phyloP scores from a whole-genome alignment of 2,888 invertebrate genomes.

The Isoperla grammatica region DNA sequence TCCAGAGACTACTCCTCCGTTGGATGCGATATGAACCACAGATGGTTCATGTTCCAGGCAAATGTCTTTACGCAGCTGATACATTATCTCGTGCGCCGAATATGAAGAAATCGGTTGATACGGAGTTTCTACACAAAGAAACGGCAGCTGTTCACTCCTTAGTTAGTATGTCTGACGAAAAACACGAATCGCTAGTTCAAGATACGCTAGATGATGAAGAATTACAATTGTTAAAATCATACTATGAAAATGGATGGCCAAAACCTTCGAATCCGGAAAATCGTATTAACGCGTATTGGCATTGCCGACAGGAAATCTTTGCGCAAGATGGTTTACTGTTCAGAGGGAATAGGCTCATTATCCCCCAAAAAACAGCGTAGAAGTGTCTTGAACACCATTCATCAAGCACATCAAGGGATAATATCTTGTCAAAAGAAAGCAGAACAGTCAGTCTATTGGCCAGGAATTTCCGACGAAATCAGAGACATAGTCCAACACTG shows the following conservation, averaged over 20 bases:
- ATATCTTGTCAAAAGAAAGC: background rate
- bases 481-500: too few species aligned
- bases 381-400: background rate
- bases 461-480: too few species aligned
- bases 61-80: background rate
- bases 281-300: background rate
- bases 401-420: conserved; percentile 2
- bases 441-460: background rate
- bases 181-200: too few species aligned
- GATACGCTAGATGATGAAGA: too few species aligned
- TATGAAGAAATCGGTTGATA: too few species aligned
- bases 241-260: too few species aligned
- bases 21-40: background rate
- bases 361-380: background rate
- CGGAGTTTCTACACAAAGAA: too few species aligned
- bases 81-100: too few species aligned
- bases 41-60: background rate
- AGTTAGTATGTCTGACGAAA: too few species aligned
- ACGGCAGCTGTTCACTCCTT: too few species aligned
- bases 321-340: background rate
- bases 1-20: background rate
- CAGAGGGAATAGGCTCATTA: background rate
- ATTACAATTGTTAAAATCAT: too few species aligned
- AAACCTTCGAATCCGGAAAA: too few species aligned
- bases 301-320: background rate